A percentile compares a stretch with the other conserved stretches of the same genome.
Evolutionary conservation across 2,888 invertebrate genomes (phyloP).

Genomic region (Pseudeuparius sepicola): DNA sequence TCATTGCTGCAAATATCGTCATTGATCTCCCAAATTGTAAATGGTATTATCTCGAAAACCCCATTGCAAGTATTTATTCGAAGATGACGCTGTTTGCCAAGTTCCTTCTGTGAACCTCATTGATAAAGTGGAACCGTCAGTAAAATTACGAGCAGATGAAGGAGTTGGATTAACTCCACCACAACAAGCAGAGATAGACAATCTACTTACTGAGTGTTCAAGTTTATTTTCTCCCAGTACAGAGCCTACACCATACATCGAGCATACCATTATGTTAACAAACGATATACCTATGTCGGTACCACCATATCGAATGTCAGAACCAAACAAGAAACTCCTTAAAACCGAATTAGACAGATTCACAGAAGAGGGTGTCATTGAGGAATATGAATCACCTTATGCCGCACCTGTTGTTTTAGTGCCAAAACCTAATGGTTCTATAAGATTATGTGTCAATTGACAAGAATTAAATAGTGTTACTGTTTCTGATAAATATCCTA

Average conservation of each 20-base stretch:
- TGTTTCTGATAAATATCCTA: slow-evolving; percentile 21
- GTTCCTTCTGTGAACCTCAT: no score
- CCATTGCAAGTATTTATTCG: no score
- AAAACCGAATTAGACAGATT: slow-evolving; percentile 13
- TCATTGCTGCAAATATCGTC: no score
- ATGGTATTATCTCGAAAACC: no score
- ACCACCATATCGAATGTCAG: slow-evolving; percentile 30
- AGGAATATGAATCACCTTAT: slow-evolving; percentile 35
- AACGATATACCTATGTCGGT: slow-evolving; percentile 26
- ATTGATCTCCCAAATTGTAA: no score
- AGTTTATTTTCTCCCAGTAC: no score
- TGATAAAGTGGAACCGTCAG: no score
- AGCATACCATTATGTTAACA: slow-evolving; percentile 10
- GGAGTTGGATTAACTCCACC: no score
- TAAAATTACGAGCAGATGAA: no score
- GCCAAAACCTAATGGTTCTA: slow-evolving; percentile 24
- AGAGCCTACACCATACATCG: slow-evolving; percentile 26
- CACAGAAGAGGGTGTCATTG: slow-evolving; percentile 27
- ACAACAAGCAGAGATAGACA: no score
- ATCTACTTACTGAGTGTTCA: no score
- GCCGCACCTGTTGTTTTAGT: slow-evolving; percentile 32
- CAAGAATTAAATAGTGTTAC: slow-evolving; percentile 22
- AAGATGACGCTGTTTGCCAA: no score
- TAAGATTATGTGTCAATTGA: slow-evolving; percentile 21
- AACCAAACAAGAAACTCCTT: slow-evolving; percentile 19